phyloP scores from a whole-genome alignment of 2,113 vertebrate genomes.

The Megaleporinus macrocephalus region DNA sequence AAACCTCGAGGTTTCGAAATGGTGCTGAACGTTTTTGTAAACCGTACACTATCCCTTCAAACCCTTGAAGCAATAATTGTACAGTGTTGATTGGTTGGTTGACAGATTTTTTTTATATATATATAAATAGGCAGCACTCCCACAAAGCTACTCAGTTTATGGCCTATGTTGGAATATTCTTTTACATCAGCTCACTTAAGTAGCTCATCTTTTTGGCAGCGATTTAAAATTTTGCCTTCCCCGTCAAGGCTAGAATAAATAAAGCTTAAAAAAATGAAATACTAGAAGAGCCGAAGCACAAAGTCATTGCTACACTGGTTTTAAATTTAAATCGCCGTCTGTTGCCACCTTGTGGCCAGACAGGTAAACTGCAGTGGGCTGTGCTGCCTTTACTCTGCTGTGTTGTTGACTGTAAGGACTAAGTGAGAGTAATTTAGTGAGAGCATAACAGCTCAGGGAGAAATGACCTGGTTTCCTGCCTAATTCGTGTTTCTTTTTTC shows the following conservation, averaged over 20 bases:
- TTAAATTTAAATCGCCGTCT: background rate
- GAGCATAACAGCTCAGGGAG: slow-evolving; percentile 44
- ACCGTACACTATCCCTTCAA: slow-evolving; percentile 58
- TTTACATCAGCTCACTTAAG: too few relatives aligned
- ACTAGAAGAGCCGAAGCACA: too few relatives aligned
- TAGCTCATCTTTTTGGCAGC: too few relatives aligned
- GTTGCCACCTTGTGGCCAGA: background rate
- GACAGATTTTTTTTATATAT: background rate
- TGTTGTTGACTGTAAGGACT: slow-evolving; percentile 51
- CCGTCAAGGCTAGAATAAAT: too few relatives aligned
- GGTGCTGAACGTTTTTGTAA: slow-evolving; percentile 72
- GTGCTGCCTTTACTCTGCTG: slow-evolving; percentile 64
- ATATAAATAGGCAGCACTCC: background rate
- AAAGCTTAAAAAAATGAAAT: too few relatives aligned
- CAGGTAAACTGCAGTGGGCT: slow-evolving; percentile 12
- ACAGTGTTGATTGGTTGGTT: slow-evolving; percentile 23
- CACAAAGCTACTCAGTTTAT: background rate
- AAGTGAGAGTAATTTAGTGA: slow-evolving; percentile 9
- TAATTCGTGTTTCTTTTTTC: slow-evolving; percentile 76
- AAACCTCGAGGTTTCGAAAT: slow-evolving; percentile 61
- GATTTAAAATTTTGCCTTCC: too few relatives aligned
- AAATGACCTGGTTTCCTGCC: slow-evolving; percentile 60
- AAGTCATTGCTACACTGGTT: slow-evolving; percentile 3
- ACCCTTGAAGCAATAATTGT: slow-evolving; percentile 75
- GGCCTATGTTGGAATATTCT: background rate